A percentile compares a stretch with the other conserved stretches of the same genome.
phyloP scores from a whole-genome alignment of 2,113 vertebrate species.

The Arvicanthis niloticus region DNA sequence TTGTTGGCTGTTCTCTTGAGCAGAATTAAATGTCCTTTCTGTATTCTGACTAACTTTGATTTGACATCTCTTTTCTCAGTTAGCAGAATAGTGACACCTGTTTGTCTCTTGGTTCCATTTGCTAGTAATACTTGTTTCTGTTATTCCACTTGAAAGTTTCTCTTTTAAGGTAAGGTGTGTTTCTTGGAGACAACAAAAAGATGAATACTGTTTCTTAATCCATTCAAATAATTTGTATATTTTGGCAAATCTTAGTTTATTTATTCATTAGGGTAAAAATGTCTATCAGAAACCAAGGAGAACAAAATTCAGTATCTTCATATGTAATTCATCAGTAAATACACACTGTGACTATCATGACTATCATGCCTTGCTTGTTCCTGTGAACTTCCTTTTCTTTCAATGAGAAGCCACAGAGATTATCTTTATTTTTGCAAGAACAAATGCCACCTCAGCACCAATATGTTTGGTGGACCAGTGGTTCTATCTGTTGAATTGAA shows the following conservation, averaged over 20 bases:
- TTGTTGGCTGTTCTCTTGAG: background rate
- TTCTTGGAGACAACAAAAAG: background rate
- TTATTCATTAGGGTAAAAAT: background rate
- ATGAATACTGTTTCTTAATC: background rate
- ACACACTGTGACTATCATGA: background rate
- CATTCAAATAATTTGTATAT: background rate
- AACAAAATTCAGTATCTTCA: background rate
- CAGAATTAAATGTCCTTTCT: background rate
- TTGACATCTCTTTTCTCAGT: background rate
- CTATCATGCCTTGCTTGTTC: background rate
- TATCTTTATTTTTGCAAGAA: slow-evolving; percentile 10
- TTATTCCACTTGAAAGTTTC: background rate
- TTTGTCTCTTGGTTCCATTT: background rate
- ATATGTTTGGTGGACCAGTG: background rate
- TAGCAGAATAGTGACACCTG: background rate
- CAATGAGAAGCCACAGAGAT: background rate
- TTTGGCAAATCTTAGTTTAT: background rate
- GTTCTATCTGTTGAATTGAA: background rate
- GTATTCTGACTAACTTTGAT: background rate
- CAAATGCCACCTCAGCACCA: background rate
- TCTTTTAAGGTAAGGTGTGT: background rate
- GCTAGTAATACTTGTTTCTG: background rate
- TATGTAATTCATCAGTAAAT: background rate
- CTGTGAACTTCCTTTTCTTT: background rate
- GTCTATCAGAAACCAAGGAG: background rate